Evolutionary conservation across 2,113 vertebrate species (phyloP).

Genomic region (Synchiropus splendidus): DNA sequence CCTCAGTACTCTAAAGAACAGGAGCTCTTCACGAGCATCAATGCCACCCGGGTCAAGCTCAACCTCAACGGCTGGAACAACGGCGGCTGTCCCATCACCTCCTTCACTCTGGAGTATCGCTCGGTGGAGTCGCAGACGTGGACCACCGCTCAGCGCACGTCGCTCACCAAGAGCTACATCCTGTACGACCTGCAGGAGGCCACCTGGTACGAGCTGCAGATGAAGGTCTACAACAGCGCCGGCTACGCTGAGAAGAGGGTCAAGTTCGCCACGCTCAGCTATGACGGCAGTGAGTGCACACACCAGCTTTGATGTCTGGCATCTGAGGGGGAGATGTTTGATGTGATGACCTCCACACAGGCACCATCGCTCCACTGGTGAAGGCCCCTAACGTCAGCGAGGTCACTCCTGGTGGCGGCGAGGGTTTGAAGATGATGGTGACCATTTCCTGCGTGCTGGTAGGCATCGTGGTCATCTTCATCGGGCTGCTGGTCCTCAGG

Average conservation of each 20-base stretch:
- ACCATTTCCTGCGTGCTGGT: constrained; percentile 93
- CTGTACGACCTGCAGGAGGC: constrained; percentile 93
- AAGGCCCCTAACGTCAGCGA: constrained; percentile 84
- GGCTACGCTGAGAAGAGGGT: constrained; percentile 92
- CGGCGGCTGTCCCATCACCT: constrained; percentile 92
- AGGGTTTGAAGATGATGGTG: constrained; percentile 96
- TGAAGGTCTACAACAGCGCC: constrained; percentile 94
- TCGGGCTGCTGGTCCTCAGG: constrained; percentile 81
- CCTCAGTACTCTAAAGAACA: constrained; percentile 98
- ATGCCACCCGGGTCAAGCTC: constrained; percentile 84
- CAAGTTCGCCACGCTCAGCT: constrained; percentile 89
- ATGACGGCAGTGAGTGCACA: constrained; percentile 86
- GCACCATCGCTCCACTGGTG: constrained; percentile 93
- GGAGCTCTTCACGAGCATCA: constrained; percentile 91
- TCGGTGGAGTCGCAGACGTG: constrained; percentile 81
- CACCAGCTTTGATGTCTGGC: constrained; percentile 2
- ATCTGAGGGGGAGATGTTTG: constrained; percentile 7
- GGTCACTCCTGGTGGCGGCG: constrained; percentile 74
- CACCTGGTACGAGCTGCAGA: constrained; percentile 95
- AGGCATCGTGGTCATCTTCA: constrained; percentile 82
- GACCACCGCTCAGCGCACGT: constrained; percentile 89
- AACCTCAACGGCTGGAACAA: constrained; percentile 98
- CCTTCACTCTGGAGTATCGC: constrained; percentile 90
- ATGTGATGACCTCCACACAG: constrained; percentile 52
- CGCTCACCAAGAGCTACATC: constrained; percentile 89